phyloP scores from a whole-genome alignment of 1,140 invertebrate genomes.

The Pseudoatta argentina region DNA sequence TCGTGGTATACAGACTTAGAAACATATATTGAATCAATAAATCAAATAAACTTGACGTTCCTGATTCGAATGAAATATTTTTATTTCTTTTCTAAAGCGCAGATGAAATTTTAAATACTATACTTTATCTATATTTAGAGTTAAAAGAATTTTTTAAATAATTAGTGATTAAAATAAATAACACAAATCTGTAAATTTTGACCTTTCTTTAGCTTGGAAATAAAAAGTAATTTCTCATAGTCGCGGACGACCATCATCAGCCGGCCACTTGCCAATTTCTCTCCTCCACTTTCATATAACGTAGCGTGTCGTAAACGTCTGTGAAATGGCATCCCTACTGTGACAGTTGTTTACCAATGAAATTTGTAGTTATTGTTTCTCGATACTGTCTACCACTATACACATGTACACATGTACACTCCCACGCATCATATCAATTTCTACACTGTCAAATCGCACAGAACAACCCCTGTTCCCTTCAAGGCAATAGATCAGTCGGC shows the following conservation, averaged over 20 bases:
- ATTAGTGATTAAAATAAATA: neutral
- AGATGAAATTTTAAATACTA: neutral
- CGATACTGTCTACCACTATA: slow-evolving; percentile 8
- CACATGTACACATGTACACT: neutral
- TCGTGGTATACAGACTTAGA: neutral
- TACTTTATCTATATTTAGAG: too few species aligned
- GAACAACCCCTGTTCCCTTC: slow-evolving; percentile 46
- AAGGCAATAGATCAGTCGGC: slow-evolving; percentile 61
- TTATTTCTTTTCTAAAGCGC: neutral
- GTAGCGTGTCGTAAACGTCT: too few species aligned
- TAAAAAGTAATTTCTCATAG: too few species aligned
- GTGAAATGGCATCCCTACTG: neutral
- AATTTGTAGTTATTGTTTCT: slow-evolving; percentile 24
- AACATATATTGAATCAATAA: neutral
- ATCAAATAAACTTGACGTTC: neutral
- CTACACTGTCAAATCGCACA: neutral
- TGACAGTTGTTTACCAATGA: neutral
- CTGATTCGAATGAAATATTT: neutral
- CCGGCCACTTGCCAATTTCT: too few species aligned
- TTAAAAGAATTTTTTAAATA: neutral
- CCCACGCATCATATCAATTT: slow-evolving; percentile 47
- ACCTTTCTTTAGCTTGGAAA: too few species aligned
- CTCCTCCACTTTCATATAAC: too few species aligned
- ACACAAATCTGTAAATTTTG: too few species aligned
- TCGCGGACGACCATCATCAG: too few species aligned